phyloP scores from a whole-genome alignment of 2,888 invertebrate genomes.

The Cybosia mesomella region DNA sequence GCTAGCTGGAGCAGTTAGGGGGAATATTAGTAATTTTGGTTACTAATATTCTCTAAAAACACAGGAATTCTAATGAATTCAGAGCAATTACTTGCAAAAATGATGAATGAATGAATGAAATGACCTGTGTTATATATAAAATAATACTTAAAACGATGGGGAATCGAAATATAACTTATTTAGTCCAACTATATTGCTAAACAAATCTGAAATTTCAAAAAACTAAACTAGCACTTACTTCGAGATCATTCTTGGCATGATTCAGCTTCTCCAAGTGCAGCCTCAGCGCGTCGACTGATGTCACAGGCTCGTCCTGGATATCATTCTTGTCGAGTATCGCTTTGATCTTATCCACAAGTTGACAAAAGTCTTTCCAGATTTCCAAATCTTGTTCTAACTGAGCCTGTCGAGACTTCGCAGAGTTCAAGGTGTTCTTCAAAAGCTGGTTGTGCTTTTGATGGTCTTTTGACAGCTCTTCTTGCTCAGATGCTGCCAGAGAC shows the following conservation, averaged over 20 bases:
- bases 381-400: slow-evolving; percentile 93
- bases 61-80: not conserved
- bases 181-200: slow-evolving; percentile 7
- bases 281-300: slow-evolving; percentile 93
- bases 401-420: slow-evolving; percentile 93
- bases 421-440: slow-evolving; percentile 93
- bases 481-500: slow-evolving; percentile 92
- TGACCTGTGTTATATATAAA: not conserved
- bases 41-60: too few relatives aligned
- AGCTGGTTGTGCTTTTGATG: slow-evolving; percentile 93
- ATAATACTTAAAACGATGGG: not conserved
- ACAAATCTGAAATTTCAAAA: slow-evolving; percentile 19
- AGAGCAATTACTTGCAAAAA: not conserved
- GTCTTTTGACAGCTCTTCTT: slow-evolving; percentile 93
- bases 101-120: not conserved
- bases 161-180: not conserved
- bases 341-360: slow-evolving; percentile 92
- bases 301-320: slow-evolving; percentile 93
- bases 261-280: slow-evolving; percentile 94
- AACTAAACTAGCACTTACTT: slow-evolving; percentile 85
- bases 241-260: slow-evolving; percentile 91
- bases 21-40: too few relatives aligned
- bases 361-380: slow-evolving; percentile 94
- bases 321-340: slow-evolving; percentile 91
- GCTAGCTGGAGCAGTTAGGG: too few relatives aligned